phyloP scores from a whole-genome alignment of 2,888 invertebrate species.

The Bombyx huttoni region DNA sequence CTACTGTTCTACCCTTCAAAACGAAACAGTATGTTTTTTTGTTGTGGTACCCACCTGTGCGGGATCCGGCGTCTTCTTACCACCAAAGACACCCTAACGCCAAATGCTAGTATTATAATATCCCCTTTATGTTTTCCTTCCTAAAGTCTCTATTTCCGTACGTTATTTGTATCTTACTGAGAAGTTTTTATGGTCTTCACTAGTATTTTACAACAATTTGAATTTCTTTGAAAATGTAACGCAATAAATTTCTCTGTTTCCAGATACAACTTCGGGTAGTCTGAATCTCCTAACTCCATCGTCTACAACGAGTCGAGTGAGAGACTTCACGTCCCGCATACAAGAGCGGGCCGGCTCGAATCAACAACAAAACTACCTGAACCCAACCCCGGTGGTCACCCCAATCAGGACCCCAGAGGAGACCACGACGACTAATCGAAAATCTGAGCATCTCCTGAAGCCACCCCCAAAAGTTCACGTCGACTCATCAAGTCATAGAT shows the following conservation, averaged over 20 bases:
- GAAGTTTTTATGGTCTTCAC: no score
- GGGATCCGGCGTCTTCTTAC: no score
- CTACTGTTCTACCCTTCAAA: no score
- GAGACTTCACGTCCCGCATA: constrained; percentile 74
- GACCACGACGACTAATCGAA: constrained; percentile 35
- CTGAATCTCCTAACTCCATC: constrained; percentile 75
- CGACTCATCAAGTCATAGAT: constrained; percentile 49
- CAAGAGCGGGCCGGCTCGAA: constrained; percentile 64
- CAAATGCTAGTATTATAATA: no score
- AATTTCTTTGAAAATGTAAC: no score
- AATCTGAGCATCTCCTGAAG: constrained; percentile 47
- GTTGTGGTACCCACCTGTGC: no score
- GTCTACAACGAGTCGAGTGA: constrained; percentile 69
- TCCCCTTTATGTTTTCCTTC: no score
- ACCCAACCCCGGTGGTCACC: constrained; percentile 34
- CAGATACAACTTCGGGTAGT: constrained; percentile 75
- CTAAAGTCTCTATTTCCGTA: no score
- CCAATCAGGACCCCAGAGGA: constrained; percentile 42
- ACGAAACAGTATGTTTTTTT: no score
- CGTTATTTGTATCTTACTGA: no score
- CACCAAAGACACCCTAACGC: no score
- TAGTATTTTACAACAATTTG: no score
- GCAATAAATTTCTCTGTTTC: constrained; percentile 12
- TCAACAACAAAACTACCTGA: constrained; percentile 30
- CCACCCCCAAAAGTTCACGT: constrained; percentile 55